Percentiles rank a stretch among this genome's conserved stretches.
phyloP scores from a whole-genome alignment of 2,113 vertebrate genomes.

The Salvelinus fontinalis region DNA sequence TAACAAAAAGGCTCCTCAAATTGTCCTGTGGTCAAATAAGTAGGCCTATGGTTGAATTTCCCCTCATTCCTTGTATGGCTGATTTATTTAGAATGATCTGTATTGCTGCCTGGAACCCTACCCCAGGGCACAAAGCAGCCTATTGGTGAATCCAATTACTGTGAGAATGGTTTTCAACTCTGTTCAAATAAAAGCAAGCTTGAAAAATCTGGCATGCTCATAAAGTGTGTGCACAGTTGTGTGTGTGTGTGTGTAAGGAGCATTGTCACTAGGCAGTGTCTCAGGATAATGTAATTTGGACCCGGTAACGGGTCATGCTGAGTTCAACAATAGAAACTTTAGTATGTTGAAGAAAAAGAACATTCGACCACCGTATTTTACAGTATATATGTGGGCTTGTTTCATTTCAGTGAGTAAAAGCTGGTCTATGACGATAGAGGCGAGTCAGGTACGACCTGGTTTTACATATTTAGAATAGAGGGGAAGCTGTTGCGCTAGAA shows the following conservation, averaged over 20 bases:
- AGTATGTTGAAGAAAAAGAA: neutral
- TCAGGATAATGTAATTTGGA: neutral
- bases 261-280: neutral
- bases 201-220: too few relatives aligned
- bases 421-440: constrained; percentile 35
- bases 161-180: too few relatives aligned
- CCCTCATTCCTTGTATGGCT: constrained; percentile 1
- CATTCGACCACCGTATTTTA: too few relatives aligned
- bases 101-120: too few relatives aligned
- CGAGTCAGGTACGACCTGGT: constrained; percentile 58
- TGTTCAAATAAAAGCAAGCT: too few relatives aligned
- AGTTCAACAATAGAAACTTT: neutral
- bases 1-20: constrained; percentile 46
- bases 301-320: neutral
- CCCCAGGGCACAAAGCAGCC: too few relatives aligned
- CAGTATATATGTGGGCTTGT: constrained; percentile 25
- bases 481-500: constrained; percentile 56
- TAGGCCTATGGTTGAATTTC: constrained; percentile 30
- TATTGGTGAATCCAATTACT: too few relatives aligned
- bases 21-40: constrained; percentile 47
- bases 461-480: constrained; percentile 61
- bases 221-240: too few relatives aligned
- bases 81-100: neutral
- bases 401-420: constrained; percentile 35
- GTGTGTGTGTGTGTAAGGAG: too few relatives aligned